These are phyloP conservation scores for Luidia sarsii DNA, from an alignment of 53 echinoderm and acorn worm genomes.

Conservation along the genomic window DNA sequence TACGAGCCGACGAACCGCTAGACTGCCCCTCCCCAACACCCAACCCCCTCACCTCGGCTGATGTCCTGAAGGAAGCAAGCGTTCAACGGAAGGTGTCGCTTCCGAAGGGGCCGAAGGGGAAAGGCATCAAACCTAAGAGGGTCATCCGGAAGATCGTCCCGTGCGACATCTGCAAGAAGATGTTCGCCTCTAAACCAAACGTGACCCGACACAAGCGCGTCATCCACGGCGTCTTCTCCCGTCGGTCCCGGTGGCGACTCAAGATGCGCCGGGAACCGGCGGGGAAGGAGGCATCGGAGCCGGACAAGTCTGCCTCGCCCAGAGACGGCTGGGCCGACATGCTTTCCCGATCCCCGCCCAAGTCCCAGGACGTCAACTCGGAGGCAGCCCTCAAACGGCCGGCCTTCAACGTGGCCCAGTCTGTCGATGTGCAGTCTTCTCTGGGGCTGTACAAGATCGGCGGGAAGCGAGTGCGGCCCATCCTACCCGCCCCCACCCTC, in stretches of 20 bases:
- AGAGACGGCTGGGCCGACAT: no score
- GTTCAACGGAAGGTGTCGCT: no score
- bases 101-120: not conserved
- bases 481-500: conserved; percentile 32
- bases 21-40: no score
- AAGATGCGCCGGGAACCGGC: not conserved
- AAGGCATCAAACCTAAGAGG: no score
- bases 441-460: not conserved
- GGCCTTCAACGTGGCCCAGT: no score
- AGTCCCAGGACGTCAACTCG: not conserved
- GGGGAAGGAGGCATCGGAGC: not conserved
- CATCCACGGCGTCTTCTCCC: conserved; percentile 24
- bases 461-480: conserved; percentile 32
- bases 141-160: conserved; percentile 54
- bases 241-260: not conserved
- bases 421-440: conserved; percentile 7
- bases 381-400: not conserved
- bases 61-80: no score
- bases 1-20: no score
- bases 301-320: not conserved
- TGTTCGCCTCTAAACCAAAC: conserved; percentile 68
- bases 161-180: conserved; percentile 62
- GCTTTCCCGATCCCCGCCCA: not conserved
- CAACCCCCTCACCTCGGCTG: no score
- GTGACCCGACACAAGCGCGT: conserved; percentile 66